These are phyloP conservation scores for Stenopsyche tienmushanensis DNA, from an alignment of 1,140 invertebrate species.

Conservation along the genomic window DNA sequence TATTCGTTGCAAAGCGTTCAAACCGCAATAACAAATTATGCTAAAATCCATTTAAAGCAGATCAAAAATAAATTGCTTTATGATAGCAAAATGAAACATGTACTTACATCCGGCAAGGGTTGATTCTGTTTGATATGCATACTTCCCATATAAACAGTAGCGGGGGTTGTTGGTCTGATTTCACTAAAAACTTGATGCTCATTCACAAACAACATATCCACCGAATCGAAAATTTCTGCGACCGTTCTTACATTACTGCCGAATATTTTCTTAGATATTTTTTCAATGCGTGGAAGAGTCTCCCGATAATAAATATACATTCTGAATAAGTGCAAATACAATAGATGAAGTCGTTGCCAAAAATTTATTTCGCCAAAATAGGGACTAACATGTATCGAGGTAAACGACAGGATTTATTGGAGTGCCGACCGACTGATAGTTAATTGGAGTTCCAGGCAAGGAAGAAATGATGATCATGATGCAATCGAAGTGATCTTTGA, in stretches of 20 bases:
- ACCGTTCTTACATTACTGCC: slow-evolving; percentile 44
- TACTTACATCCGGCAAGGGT: slow-evolving; percentile 22
- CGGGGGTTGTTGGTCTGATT: slow-evolving; percentile 46
- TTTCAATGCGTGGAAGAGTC: not conserved
- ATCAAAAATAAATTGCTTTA: too few relatives aligned
- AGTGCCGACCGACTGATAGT: slow-evolving; percentile 46
- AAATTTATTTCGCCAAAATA: slow-evolving; percentile 34
- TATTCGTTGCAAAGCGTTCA: too few relatives aligned
- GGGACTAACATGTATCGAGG: slow-evolving; percentile 43
- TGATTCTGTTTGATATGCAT: slow-evolving; percentile 42
- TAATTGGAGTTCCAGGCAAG: slow-evolving; percentile 32
- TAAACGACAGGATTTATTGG: slow-evolving; percentile 51
- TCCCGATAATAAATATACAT: slow-evolving; percentile 8
- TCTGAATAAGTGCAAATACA: slow-evolving; percentile 17
- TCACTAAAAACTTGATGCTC: slow-evolving; percentile 47
- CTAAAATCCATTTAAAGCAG: too few relatives aligned
- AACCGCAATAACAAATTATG: too few relatives aligned
- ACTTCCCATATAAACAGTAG: slow-evolving; percentile 48
- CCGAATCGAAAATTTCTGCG: slow-evolving; percentile 47
- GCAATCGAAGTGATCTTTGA: slow-evolving; percentile 48
- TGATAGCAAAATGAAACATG: too few relatives aligned
- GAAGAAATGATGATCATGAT: slow-evolving; percentile 50
- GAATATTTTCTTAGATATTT: slow-evolving; percentile 38
- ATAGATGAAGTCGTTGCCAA: slow-evolving; percentile 40
- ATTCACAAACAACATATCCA: slow-evolving; percentile 51